Conservation (phyloP, 2,888 invertebrate species). For the Hirtodrosophila cameraria region DNA sequence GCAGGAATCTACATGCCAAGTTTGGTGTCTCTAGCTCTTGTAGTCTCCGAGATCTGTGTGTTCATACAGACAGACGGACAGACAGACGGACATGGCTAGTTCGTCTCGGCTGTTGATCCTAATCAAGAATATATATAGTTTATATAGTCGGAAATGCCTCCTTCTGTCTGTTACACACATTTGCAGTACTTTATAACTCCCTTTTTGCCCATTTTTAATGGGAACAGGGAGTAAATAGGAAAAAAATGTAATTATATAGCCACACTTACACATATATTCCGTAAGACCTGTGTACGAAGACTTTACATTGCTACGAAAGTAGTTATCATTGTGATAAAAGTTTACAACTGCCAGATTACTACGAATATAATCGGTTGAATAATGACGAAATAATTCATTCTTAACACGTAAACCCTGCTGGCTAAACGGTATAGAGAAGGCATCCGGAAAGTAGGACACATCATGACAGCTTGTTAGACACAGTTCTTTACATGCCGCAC, state of each 20-base stretch:
- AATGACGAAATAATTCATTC: conserved; percentile 55
- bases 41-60: too few relatives aligned
- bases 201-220: too few relatives aligned
- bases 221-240: too few relatives aligned
- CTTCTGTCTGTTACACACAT: too few relatives aligned
- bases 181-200: too few relatives aligned
- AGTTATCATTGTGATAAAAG: conserved; percentile 88
- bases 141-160: too few relatives aligned
- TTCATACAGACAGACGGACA: too few relatives aligned
- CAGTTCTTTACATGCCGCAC: conserved; percentile 59
- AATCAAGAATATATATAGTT: too few relatives aligned
- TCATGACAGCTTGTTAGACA: conserved; percentile 91
- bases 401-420: conserved; percentile 65
- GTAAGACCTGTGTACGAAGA: conserved; percentile 91
- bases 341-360: conserved; percentile 89
- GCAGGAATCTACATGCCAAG: too few relatives aligned
- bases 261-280: conserved; percentile 90
- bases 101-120: too few relatives aligned
- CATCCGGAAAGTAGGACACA: conserved; percentile 87
- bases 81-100: too few relatives aligned
- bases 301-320: conserved; percentile 89
- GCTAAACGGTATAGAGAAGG: conserved; percentile 86
- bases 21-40: too few relatives aligned
- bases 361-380: conserved; percentile 56
- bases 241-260: not conserved